Conservation (phyloP, 2,888 invertebrate genomes). For the Cabera pusaria region DNA sequence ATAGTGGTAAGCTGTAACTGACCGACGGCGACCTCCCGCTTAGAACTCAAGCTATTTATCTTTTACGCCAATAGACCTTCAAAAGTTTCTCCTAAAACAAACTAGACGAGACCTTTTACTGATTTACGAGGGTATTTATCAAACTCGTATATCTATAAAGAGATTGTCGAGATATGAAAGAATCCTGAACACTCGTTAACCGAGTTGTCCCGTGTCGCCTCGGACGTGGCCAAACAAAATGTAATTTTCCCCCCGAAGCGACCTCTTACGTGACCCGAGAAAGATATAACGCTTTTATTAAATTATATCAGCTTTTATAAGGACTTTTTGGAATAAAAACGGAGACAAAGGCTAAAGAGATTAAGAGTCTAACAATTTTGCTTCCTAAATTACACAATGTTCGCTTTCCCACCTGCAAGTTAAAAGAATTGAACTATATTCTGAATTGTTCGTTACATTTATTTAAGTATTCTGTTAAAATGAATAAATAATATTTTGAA, state of each 20-base stretch:
- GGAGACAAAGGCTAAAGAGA: conserved; percentile 61
- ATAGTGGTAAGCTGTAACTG: no score
- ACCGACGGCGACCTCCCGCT: no score
- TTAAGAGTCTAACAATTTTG: conserved; percentile 48
- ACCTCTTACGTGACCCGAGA: conserved; percentile 79
- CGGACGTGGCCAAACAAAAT: conserved; percentile 79
- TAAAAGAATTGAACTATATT: no score
- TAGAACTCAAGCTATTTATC: no score
- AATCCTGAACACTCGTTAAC: conserved; percentile 77
- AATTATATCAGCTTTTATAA: conserved; percentile 78
- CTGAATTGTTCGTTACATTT: no score
- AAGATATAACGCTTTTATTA: conserved; percentile 80
- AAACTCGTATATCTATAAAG: conserved; percentile 47
- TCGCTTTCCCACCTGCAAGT: conserved; percentile 17
- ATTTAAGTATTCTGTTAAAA: no score
- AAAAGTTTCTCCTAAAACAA: no score
- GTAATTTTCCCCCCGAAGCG: conserved; percentile 78
- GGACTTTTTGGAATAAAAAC: conserved; percentile 62
- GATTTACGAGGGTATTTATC: conserved; percentile 32
- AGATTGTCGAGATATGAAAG: conserved; percentile 71
- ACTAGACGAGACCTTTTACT: no score
- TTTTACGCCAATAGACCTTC: no score
- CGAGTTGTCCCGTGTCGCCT: conserved; percentile 75
- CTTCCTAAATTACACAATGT: conserved; percentile 29
- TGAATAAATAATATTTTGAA: no score